Conservation (phyloP, 2,113 vertebrate genomes). For the western clawed frog (Xenopus tropicalis) region UCB_Xtro_10.0 CM004450.2:55964501-55965000, state of each 20-base stretch:
- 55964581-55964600: slow-evolving; percentile 71
- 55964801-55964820: slow-evolving; percentile 95
- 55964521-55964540: slow-evolving; percentile 77
- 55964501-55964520: slow-evolving; percentile 68
- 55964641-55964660: slow-evolving; percentile 62
- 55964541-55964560: slow-evolving; percentile 69
- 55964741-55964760: slow-evolving; percentile 96
- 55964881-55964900: slow-evolving; percentile 94
- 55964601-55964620: slow-evolving; percentile 65
- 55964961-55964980: slow-evolving; percentile 97
- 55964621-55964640: slow-evolving; percentile 66
- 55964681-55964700: slow-evolving; percentile 73
- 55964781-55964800: slow-evolving; percentile 72
- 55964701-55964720: slow-evolving; percentile 89
- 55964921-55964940: slow-evolving; percentile 93
- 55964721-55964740: slow-evolving; percentile 83
- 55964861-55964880: slow-evolving; percentile 97
- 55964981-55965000: slow-evolving; percentile 94
- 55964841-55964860: slow-evolving; percentile 96
- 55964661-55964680: slow-evolving; percentile 61
- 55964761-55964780: slow-evolving; percentile 71
- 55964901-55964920: slow-evolving; percentile 97
- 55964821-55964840: slow-evolving; percentile 98
- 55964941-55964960: slow-evolving; percentile 93
- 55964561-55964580: slow-evolving; percentile 81